phyloP scores from a whole-genome alignment of 2,888 invertebrate genomes.

The Patella pellucida region DNA sequence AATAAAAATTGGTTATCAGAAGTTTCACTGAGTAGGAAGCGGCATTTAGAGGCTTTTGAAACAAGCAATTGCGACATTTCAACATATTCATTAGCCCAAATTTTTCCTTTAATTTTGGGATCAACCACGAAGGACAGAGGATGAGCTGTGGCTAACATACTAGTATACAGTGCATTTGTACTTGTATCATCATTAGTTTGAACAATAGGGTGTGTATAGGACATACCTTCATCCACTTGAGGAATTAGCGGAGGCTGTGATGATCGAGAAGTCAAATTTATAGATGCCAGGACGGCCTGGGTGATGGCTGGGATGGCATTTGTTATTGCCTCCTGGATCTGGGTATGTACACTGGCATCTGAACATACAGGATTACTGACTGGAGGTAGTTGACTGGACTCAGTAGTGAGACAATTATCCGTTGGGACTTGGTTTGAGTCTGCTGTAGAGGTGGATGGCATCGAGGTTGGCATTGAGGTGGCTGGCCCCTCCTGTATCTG shows the following conservation, averaged over 20 bases:
- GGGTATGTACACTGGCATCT: not conserved
- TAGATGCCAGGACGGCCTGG: not conserved
- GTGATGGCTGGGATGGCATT: not conserved
- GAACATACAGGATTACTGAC: not conserved
- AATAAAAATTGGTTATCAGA: no score
- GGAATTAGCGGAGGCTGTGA: not conserved
- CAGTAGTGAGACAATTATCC: no score
- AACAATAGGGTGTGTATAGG: not conserved
- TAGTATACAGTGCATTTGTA: not conserved
- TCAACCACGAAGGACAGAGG: not conserved
- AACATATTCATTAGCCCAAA: not conserved
- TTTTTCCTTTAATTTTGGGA: not conserved
- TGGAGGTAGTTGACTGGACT: no score
- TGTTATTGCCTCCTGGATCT: not conserved
- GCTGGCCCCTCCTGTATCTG: not conserved
- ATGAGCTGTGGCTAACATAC: not conserved
- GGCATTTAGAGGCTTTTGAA: not conserved
- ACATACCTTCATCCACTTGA: not conserved
- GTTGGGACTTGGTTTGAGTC: no score
- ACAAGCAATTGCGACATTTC: not conserved
- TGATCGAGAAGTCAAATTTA: not conserved
- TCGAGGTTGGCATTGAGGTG: no score
- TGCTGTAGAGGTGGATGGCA: no score
- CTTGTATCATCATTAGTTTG: not conserved
- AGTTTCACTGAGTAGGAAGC: not conserved